phyloP scores from a whole-genome alignment of 2,113 vertebrate species.

The Silurus meridionalis region DNA sequence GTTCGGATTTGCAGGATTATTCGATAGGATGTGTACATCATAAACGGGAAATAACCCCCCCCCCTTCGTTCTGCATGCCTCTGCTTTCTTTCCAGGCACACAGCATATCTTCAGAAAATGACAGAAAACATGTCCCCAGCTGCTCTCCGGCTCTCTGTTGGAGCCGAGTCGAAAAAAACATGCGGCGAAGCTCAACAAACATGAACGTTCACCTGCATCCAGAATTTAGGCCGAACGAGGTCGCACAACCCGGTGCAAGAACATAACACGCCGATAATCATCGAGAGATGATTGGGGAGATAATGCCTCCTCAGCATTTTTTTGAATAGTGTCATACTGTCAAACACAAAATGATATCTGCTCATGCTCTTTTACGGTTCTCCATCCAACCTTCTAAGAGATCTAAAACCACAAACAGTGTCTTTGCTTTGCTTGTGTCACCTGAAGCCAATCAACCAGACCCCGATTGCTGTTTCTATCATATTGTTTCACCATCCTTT shows the following conservation, averaged over 20 bases:
- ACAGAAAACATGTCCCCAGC: slow-evolving; percentile 1
- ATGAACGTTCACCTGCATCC: slow-evolving; percentile 15
- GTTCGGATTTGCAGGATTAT: background rate
- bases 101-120: background rate
- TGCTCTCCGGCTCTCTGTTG: slow-evolving; percentile 29
- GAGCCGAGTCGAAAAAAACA: slow-evolving; percentile 29
- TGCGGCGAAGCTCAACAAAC: slow-evolving; percentile 41
- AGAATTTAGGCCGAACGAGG: slow-evolving; percentile 7
- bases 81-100: background rate
- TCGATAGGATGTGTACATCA: background rate
- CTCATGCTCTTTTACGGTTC: background rate
- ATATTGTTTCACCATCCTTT: background rate
- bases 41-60: background rate
- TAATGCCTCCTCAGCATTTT: background rate
- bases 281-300: background rate
- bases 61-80: background rate
- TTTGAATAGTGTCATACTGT: background rate
- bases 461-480: background rate
- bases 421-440: background rate
- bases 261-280: slow-evolving; percentile 17
- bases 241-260: slow-evolving; percentile 9
- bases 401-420: background rate
- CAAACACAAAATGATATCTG: background rate
- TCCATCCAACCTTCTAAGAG: background rate
- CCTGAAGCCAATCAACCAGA: background rate